These are phyloP conservation scores for Cebus imitator DNA, from an alignment of 2,113 vertebrate species.

Conservation along the genomic window DNA sequence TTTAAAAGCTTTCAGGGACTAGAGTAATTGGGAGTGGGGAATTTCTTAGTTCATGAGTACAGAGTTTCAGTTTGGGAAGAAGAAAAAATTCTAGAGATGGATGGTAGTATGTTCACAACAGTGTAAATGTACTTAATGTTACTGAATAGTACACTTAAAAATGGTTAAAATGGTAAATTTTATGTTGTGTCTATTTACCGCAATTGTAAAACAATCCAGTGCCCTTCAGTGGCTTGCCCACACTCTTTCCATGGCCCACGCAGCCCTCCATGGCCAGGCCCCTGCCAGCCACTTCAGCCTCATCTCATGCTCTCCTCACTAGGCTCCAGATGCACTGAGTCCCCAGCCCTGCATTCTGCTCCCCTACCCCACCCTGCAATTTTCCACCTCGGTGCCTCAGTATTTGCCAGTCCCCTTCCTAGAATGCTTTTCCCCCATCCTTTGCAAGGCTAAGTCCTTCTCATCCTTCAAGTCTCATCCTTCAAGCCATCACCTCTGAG, in stretches of 20 bases:
- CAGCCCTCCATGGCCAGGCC: not conserved
- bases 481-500: not conserved
- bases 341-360: not conserved
- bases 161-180: not conserved
- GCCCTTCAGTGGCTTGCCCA: not conserved
- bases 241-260: not conserved
- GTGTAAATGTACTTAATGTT: not conserved
- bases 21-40: too few species aligned
- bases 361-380: not conserved
- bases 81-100: not conserved
- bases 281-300: not conserved
- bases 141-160: not conserved
- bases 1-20: not conserved
- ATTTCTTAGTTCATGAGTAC: not conserved
- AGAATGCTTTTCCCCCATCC: not conserved
- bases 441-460: not conserved
- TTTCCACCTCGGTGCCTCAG: fast-evolving
- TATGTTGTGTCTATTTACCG: not conserved
- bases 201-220: not conserved
- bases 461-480: not conserved
- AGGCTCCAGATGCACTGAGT: too few species aligned
- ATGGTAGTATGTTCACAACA: not conserved
- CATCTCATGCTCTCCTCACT: not conserved
- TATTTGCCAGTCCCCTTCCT: not conserved
- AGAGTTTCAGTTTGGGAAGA: not conserved